phyloP scores from a whole-genome alignment of 2,113 vertebrate species.

The Cathartes aura region DNA sequence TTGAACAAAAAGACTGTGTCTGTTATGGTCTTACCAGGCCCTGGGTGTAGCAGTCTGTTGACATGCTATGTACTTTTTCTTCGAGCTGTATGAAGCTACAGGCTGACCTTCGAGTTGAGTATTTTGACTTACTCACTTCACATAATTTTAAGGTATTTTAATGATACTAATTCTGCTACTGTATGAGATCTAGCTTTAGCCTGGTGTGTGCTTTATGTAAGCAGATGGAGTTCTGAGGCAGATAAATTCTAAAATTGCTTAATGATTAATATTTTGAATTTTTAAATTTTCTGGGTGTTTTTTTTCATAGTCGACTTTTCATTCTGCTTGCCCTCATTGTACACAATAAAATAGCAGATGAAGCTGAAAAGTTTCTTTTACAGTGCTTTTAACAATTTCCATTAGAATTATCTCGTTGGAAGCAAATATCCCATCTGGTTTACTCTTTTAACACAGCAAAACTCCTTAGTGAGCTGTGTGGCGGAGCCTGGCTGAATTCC shows the following conservation, averaged over 20 bases:
- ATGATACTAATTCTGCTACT: neutral
- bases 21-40: neutral
- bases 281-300: neutral
- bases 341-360: constrained; percentile 63
- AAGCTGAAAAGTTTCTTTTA: constrained; percentile 73
- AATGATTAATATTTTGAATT: neutral
- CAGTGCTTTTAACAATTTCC: constrained; percentile 67
- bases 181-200: neutral
- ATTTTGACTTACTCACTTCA: neutral
- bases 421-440: constrained; percentile 79
- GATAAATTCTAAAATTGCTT: neutral
- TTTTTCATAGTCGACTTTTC: neutral
- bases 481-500: constrained; percentile 68
- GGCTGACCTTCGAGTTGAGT: neutral
- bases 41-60: neutral
- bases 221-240: neutral
- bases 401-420: constrained; percentile 69
- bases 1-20: neutral
- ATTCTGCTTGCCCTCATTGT: neutral
- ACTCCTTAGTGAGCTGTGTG: constrained; percentile 64
- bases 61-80: neutral
- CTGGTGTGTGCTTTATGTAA: neutral
- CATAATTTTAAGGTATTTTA: neutral
- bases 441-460: constrained; percentile 60
- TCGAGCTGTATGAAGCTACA: neutral